A percentile compares a stretch with the other conserved stretches of the same genome.
Conservation (phyloP, 2,797 vertebrate species). For the Lagodon rhomboides region DNA sequence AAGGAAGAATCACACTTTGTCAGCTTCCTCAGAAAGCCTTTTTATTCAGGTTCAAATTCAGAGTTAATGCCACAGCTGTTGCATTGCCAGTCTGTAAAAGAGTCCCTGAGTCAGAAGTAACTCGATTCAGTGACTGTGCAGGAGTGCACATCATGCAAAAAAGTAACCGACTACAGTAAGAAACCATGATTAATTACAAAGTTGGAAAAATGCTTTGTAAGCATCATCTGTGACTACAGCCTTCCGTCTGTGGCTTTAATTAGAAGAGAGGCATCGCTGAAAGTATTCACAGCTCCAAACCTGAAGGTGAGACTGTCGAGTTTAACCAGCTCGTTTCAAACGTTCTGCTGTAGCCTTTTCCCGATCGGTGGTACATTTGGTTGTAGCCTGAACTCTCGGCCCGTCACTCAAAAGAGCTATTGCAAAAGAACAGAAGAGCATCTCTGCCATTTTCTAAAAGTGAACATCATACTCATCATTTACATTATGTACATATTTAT, state of each 20-base stretch:
- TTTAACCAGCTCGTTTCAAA: conserved; percentile 3
- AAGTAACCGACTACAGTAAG: conserved; percentile 55
- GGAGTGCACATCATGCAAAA: conserved; percentile 75
- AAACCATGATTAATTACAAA: conserved; percentile 69
- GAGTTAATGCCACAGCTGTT: conserved; percentile 73
- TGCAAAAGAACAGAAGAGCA: conserved; percentile 49
- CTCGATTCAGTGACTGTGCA: conserved; percentile 71
- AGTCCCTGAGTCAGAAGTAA: conserved; percentile 80
- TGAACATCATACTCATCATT: conserved; percentile 48
- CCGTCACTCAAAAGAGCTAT: conserved; percentile 41
- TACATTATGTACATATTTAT: conserved; percentile 73
- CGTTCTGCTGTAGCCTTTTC: conserved; percentile 21
- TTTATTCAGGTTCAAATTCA: conserved; percentile 76
- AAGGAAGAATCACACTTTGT: conserved; percentile 54
- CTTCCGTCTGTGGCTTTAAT: conserved; percentile 39
- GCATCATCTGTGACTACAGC: conserved; percentile 42
- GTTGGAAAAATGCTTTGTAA: conserved; percentile 58
- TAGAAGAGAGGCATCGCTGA: conserved; percentile 37
- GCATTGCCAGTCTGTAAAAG: conserved; percentile 69
- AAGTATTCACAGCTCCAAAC: conserved; percentile 55
- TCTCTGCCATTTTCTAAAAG: conserved; percentile 52
- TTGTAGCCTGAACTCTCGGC: conserved; percentile 36
- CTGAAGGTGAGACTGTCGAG: conserved; percentile 27
- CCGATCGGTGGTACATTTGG: conserved; percentile 40
- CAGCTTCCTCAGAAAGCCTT: conserved; percentile 71